Evolutionary conservation across 2,888 invertebrate genomes (phyloP).

Genomic region (Agrilus biguttatus): DNA sequence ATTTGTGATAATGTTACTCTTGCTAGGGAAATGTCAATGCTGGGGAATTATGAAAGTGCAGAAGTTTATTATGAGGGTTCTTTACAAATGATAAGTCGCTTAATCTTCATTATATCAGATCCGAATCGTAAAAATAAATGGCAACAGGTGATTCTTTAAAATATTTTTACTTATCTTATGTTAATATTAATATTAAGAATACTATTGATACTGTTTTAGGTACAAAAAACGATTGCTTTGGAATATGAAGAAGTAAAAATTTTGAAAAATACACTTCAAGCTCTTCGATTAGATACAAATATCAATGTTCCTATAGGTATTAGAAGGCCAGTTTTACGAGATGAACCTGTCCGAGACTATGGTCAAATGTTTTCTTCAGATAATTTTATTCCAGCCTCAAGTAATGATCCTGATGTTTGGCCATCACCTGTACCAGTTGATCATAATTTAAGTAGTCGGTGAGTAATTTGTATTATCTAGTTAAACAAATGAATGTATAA

Average conservation of each 20-base stretch:
- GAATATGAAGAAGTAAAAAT: slow-evolving; percentile 87
- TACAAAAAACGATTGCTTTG: slow-evolving; percentile 73
- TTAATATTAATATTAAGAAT: neutral
- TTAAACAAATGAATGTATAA: slow-evolving; percentile 2
- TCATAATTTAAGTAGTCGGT: slow-evolving; percentile 36
- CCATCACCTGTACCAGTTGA: slow-evolving; percentile 67
- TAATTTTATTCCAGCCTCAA: slow-evolving; percentile 37
- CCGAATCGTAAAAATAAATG: slow-evolving; percentile 73
- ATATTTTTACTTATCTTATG: neutral
- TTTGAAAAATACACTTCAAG: slow-evolving; percentile 57
- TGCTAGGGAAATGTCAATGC: slow-evolving; percentile 87
- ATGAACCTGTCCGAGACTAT: slow-evolving; percentile 59
- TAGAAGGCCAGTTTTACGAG: slow-evolving; percentile 24
- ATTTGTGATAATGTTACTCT: slow-evolving; percentile 90
- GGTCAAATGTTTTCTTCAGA: slow-evolving; percentile 56
- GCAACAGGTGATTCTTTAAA: slow-evolving; percentile 53
- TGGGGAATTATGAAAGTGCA: slow-evolving; percentile 91
- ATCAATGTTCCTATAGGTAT: slow-evolving; percentile 35
- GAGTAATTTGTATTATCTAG: slow-evolving; percentile 1
- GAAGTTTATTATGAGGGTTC: slow-evolving; percentile 88
- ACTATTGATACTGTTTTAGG: slow-evolving; percentile 34
- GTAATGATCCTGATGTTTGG: slow-evolving; percentile 75
- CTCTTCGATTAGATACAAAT: slow-evolving; percentile 57
- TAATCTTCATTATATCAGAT: slow-evolving; percentile 67
- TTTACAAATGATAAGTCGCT: slow-evolving; percentile 77